Base-by-base conservation (phyloP, 2,888 invertebrate species). In the Caenorhabditis uteleia region DNA sequence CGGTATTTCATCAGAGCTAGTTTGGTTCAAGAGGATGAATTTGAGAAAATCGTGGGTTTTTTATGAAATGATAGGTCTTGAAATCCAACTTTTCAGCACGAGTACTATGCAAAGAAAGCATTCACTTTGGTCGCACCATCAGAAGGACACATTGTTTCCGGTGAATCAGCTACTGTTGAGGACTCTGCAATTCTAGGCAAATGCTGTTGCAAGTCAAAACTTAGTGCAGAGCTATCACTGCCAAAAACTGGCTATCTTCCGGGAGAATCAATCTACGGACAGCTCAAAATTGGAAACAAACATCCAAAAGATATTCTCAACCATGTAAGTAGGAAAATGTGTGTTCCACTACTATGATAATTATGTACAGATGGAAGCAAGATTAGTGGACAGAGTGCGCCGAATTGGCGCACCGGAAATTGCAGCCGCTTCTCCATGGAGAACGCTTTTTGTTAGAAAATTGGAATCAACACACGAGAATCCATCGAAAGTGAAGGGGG, bases 1-100 rank as follows among this genome's bases (percentile, higher is more conserved):
- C 75, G 82, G 38, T 82, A 82, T 48, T 82, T 75, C 56, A 77
- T 80, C 27, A 47, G 69, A 27, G 80, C 75, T 38, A 76, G 73
- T 29, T 45, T 82, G 16, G 73, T 81, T 23, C 75, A 78, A 43
- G 79, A 78, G 33, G 70, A 75, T 10, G 70, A 70, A 18, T 51
- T 48, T 6, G 40, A 59, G 26, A 57, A 65, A 40, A 49, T 54
- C 42, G 64, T 59, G 42, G 54, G 62, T 45, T 38, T 10, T 42
- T 29, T 18, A 20, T 21, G 16, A 25, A 45, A 12, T 45, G 8
- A 8, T 29, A 10, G 21, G 20, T 5, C 3, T n/a, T n/a, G n/a
- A n/a, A n/a, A n/a, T n/a, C 12, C 38, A 18, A 29, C 7, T 31
- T 60, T 75, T 43, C 71, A 80, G 79, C 66, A 73, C 23, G 72